Percentiles rank a stretch among this genome's conserved stretches.
Evolutionary conservation across 2,888 invertebrate species (phyloP).

Genomic region (Argyresthia goedartella): DNA sequence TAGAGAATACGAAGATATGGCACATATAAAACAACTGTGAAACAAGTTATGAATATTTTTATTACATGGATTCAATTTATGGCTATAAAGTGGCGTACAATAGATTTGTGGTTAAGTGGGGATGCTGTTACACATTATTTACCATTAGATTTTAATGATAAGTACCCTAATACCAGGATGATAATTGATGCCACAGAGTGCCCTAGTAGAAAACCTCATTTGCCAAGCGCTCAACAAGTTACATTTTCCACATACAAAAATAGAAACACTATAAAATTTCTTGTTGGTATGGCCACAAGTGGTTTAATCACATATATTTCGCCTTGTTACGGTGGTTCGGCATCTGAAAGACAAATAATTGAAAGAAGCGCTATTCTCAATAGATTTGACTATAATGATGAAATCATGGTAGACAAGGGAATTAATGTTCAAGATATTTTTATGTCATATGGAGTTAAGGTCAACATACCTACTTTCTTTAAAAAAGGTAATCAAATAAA

Average conservation of each 20-base stretch:
- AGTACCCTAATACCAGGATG: too few species aligned
- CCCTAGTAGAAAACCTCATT: background rate
- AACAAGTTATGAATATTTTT: too few species aligned
- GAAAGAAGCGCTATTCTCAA: background rate
- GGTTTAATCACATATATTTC: background rate
- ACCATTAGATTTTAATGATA: too few species aligned
- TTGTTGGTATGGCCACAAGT: background rate
- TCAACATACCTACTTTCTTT: conserved; percentile 1
- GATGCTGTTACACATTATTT: too few species aligned
- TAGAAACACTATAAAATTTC: background rate
- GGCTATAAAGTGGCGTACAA: too few species aligned
- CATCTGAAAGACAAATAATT: background rate
- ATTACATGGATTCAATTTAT: too few species aligned
- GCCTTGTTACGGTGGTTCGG: background rate
- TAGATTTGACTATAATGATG: background rate
- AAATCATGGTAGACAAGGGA: background rate
- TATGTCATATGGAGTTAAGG: background rate
- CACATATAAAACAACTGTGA: too few species aligned
- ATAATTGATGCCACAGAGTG: background rate
- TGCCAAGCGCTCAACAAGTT: background rate
- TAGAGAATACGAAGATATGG: too few species aligned
- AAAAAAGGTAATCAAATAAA: background rate
- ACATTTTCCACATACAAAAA: conserved; percentile 1
- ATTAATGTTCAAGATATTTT: conserved; percentile 1
- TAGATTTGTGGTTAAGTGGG: too few species aligned